Base-by-base conservation (phyloP, 2,113 vertebrate species). In the Callithrix jacchus region DNA sequence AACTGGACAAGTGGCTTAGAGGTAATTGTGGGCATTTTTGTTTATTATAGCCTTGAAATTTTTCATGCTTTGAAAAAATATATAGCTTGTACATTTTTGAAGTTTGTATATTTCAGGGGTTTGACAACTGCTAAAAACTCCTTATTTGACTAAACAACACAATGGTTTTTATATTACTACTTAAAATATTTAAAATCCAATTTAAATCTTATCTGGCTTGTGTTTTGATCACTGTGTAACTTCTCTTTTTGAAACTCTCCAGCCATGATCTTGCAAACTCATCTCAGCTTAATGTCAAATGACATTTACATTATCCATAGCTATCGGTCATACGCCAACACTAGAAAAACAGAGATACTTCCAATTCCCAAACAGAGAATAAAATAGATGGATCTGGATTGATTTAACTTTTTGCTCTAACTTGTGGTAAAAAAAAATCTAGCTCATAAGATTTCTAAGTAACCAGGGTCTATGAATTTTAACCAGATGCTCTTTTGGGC, bases 371-470 rank as follows among this genome's bases (percentile, higher is more conserved):
- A 93, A 89, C 11, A 64, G 88, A 89, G 45, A 81, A 81, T 89
- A 76, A 93, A 94, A 80, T 58, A 93, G 61, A 47, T 66, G 71
- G 52, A 35, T 94, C 76, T 97, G 89, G 45, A 73, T n/a, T 87
- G 84, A 93, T 96, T 97, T 96, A 94, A 89, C 61, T 32, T 95
- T 87, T 88, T 74, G 35, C 47, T 76, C 17, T 96, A 47, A 76
- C 52, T 96, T 91, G 79, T 86, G 40, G 92, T 83, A 27, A 8
- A 68, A 84, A 64, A 76, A 68, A 68, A 54, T 93, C 37, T 66
- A 93, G 66, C 17, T 96, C 54, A 83, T 79, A 73, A 70, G 64
- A 52, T 93, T 94, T 94, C 77, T 93, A 9, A 93, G 56, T 68
- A 84, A 74, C 17, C 9, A 89, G 47, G 12, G 61, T 74, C 66